Evolutionary conservation across 2,797 vertebrate genomes (phyloP).

Genomic region (Sebastes hubbsi): DNA sequence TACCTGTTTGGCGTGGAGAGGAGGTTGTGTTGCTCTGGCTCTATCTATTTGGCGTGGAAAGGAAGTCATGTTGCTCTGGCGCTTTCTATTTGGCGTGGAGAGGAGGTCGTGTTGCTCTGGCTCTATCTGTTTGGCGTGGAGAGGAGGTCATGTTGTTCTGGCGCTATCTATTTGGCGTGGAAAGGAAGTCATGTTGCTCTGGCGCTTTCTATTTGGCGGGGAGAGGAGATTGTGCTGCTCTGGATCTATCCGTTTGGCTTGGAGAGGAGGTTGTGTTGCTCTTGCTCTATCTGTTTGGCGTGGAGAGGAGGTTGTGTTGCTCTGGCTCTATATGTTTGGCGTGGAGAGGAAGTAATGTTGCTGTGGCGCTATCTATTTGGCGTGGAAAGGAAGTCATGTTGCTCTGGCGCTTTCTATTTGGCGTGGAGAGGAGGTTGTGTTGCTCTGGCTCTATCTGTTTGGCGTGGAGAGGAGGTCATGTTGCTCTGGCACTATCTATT

Average conservation of each 20-base stretch:
- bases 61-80: too few relatives aligned
- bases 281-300: fast-evolving
- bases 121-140: too few relatives aligned
- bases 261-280: fast-evolving
- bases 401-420: fast-evolving
- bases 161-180: fast-evolving
- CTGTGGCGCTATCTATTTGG: too few relatives aligned
- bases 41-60: too few relatives aligned
- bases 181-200: fast-evolving
- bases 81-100: too few relatives aligned
- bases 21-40: too few relatives aligned
- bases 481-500: too few relatives aligned
- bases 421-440: fast-evolving
- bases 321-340: fast-evolving
- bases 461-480: too few relatives aligned
- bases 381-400: fast-evolving
- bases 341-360: fast-evolving
- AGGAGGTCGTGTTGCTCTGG: too few relatives aligned
- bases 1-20: too few relatives aligned
- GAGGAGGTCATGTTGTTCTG: too few relatives aligned
- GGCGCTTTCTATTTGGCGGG: fast-evolving
- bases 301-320: fast-evolving
- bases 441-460: too few relatives aligned
- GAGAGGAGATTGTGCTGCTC: fast-evolving
- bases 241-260: fast-evolving